A percentile compares a stretch with the other conserved stretches of the same genome.
These are phyloP conservation scores for Timema podura DNA, from an alignment of 2,888 invertebrate species.

Conservation along the genomic window DNA sequence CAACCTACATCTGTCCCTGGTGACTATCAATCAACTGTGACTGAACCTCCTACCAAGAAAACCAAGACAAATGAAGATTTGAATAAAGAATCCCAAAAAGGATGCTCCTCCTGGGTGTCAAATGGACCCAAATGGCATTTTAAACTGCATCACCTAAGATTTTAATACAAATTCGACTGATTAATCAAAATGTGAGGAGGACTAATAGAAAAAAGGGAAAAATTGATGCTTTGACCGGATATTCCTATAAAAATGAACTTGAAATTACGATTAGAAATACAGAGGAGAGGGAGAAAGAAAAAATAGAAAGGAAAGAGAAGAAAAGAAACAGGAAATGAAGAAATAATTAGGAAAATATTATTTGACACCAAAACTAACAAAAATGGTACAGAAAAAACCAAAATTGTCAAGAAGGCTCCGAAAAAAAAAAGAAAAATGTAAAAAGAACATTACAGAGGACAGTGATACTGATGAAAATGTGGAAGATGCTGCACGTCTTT, in stretches of 20 bases:
- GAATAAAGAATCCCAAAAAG: too few species aligned
- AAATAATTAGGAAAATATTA: neutral
- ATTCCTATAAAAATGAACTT: neutral
- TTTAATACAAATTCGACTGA: neutral
- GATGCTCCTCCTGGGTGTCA: constrained; percentile 2
- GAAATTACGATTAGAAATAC: neutral
- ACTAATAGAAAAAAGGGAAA: neutral
- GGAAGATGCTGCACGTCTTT: too few species aligned
- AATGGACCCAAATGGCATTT: neutral
- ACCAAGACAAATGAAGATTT: neutral
- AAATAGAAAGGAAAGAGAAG: too few species aligned
- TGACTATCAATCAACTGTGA: neutral
- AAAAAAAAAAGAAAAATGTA: too few species aligned
- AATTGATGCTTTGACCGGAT: constrained; percentile 6
- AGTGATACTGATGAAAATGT: too few species aligned
- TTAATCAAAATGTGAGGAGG: constrained; percentile 6
- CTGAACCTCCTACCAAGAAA: neutral
- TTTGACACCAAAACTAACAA: neutral
- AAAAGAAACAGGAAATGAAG: neutral
- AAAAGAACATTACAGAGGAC: neutral
- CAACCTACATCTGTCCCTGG: neutral
- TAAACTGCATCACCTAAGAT: neutral
- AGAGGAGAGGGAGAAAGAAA: too few species aligned
- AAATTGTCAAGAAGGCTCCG: too few species aligned
- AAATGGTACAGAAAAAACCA: too few species aligned